These are phyloP conservation scores for Crossocerus cetratus DNA, from an alignment of 2,888 invertebrate genomes.

Conservation along the genomic window DNA sequence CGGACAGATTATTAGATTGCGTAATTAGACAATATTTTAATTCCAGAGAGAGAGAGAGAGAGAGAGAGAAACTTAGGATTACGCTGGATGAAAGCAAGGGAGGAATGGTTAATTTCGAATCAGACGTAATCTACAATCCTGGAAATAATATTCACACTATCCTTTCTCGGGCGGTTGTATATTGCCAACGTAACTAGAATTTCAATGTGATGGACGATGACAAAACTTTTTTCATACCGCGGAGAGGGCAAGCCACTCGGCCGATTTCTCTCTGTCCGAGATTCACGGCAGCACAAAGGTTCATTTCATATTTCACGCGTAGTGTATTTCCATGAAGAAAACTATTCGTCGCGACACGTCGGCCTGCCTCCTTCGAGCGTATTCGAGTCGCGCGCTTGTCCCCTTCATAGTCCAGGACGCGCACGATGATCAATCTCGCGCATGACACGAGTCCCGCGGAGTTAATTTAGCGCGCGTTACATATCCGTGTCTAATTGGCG, in stretches of 20 bases:
- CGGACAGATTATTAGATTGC: too few relatives aligned
- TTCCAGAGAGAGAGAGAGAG: too few relatives aligned
- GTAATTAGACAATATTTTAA: too few relatives aligned
- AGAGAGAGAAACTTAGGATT: too few relatives aligned
- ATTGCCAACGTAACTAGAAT: too few relatives aligned
- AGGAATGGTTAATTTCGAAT: too few relatives aligned
- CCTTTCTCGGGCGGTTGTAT: too few relatives aligned
- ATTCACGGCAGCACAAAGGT: constrained; percentile 41
- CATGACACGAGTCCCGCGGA: constrained; percentile 54
- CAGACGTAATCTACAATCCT: too few relatives aligned
- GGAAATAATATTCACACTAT: too few relatives aligned
- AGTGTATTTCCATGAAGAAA: constrained; percentile 42
- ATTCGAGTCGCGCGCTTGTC: constrained; percentile 1
- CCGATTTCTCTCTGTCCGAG: constrained; percentile 53
- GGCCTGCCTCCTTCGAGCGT: constrained; percentile 1
- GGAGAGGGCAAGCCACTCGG: constrained; percentile 15
- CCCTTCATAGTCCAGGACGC: not conserved
- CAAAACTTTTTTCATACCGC: constrained; percentile 31
- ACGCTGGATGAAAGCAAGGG: too few relatives aligned
- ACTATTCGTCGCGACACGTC: constrained; percentile 38
- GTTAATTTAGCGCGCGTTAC: constrained; percentile 59
- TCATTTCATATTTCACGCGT: constrained; percentile 42
- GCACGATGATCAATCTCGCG: constrained; percentile 58
- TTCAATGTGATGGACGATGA: not conserved
- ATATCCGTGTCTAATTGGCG: constrained; percentile 61